phyloP scores from a whole-genome alignment of 2,888 invertebrate genomes.

The Lamellibrachia satsuma region DNA sequence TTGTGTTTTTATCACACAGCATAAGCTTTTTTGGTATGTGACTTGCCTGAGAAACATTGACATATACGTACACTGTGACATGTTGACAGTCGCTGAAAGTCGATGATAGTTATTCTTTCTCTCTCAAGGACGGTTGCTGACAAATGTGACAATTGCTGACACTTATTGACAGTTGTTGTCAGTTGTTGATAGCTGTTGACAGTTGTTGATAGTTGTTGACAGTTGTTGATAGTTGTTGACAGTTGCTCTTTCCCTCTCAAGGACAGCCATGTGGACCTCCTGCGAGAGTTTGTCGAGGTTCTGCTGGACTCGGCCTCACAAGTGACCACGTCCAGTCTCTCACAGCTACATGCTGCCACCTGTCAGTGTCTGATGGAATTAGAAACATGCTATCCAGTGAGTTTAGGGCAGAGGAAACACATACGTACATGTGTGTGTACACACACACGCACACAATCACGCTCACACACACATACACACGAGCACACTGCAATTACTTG shows the following conservation, averaged over 20 bases:
- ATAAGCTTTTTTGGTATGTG: neutral
- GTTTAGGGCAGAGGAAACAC: neutral
- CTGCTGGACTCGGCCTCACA: conserved; percentile 28
- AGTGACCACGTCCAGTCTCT: conserved; percentile 35
- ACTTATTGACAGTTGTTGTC: neutral
- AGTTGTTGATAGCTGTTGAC: conserved; percentile 21
- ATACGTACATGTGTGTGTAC: neutral
- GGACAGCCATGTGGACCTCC: neutral
- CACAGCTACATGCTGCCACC: neutral
- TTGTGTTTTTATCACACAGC: neutral
- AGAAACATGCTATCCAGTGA: neutral
- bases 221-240: neutral
- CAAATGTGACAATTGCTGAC: neutral
- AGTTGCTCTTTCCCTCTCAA: neutral
- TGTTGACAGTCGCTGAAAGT: neutral
- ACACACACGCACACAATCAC: neutral
- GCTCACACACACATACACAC: neutral
- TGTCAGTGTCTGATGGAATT: neutral
- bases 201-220: neutral
- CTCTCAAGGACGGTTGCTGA: neutral
- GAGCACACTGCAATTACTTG: neutral
- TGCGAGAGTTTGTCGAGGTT: neutral
- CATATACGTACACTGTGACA: conserved; percentile 24
- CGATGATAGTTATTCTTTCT: neutral
- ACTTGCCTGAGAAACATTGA: neutral